phyloP scores from a whole-genome alignment of 2,888 invertebrate genomes.

The Nymphalis polychloros region DNA sequence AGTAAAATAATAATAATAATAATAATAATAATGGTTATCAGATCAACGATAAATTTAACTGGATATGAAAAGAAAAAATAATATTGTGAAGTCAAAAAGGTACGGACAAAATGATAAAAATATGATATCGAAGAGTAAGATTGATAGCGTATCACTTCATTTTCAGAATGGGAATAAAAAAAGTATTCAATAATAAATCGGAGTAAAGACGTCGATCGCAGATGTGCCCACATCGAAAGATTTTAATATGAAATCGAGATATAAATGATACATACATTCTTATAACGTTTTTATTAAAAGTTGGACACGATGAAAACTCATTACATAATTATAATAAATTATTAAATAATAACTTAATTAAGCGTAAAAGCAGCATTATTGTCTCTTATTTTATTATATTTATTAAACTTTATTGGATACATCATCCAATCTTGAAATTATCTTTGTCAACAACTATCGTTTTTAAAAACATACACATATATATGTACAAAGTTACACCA shows the following conservation, averaged over 20 bases:
- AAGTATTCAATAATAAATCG: slow-evolving; percentile 78
- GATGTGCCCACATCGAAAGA: slow-evolving; percentile 65
- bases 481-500: too few relatives aligned
- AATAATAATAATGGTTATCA: not conserved
- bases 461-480: too few relatives aligned
- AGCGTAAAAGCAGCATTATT: too few relatives aligned
- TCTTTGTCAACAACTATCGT: too few relatives aligned
- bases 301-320: not conserved
- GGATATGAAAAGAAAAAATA: not conserved
- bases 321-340: not conserved
- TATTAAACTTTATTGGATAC: too few relatives aligned
- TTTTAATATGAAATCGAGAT: slow-evolving; percentile 58
- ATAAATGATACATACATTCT: not conserved
- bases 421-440: too few relatives aligned
- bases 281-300: not conserved
- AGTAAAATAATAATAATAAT: too few relatives aligned
- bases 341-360: too few relatives aligned
- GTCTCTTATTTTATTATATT: too few relatives aligned
- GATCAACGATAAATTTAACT: not conserved
- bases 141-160: slow-evolving; percentile 62
- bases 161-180: slow-evolving; percentile 51
- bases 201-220: slow-evolving; percentile 71
- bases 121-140: slow-evolving; percentile 51
- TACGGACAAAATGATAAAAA: slow-evolving; percentile 27
- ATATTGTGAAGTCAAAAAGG: not conserved